phyloP scores from a whole-genome alignment of 2,797 vertebrate species.

The Gadopsis marmoratus region DNA sequence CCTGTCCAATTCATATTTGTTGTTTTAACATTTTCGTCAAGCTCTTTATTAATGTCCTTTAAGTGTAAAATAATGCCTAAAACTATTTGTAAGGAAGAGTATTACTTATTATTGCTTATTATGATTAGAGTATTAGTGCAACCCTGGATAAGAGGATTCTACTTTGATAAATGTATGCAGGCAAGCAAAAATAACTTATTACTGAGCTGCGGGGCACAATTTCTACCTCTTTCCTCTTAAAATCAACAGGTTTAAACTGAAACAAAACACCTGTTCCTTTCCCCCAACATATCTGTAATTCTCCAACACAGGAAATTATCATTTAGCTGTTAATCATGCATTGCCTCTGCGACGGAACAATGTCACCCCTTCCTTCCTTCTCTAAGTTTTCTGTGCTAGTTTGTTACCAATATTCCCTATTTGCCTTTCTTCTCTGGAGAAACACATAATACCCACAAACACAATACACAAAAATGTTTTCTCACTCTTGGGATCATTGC shows the following conservation, averaged over 20 bases:
- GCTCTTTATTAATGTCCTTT: not conserved
- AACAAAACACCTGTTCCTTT: constrained; percentile 46
- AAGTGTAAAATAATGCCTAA: not conserved
- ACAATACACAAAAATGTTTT: constrained; percentile 35
- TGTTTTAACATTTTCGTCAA: not conserved
- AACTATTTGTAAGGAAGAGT: constrained; percentile 14
- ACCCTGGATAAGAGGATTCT: constrained; percentile 21
- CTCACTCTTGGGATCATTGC: constrained; percentile 43
- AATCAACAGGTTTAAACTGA: constrained; percentile 40
- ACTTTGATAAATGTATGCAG: constrained; percentile 28
- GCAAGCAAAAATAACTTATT: constrained; percentile 23
- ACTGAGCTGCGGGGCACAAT: constrained; percentile 18
- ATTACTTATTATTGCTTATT: not conserved
- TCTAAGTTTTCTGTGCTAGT: constrained; percentile 1
- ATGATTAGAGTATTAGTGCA: not conserved
- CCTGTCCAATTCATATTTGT: not conserved
- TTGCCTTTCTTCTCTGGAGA: constrained; percentile 45
- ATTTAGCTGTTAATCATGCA: constrained; percentile 50
- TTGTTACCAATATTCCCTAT: constrained; percentile 15
- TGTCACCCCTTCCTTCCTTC: constrained; percentile 26
- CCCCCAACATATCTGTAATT: constrained; percentile 13
- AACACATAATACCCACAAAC: constrained; percentile 27
- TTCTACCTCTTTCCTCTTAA: constrained; percentile 35
- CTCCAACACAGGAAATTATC: constrained; percentile 37
- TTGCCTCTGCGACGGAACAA: constrained; percentile 38